Base-by-base conservation (phyloP, 2,113 vertebrate species). In the Rhegmatorhina hoffmannsi region DNA sequence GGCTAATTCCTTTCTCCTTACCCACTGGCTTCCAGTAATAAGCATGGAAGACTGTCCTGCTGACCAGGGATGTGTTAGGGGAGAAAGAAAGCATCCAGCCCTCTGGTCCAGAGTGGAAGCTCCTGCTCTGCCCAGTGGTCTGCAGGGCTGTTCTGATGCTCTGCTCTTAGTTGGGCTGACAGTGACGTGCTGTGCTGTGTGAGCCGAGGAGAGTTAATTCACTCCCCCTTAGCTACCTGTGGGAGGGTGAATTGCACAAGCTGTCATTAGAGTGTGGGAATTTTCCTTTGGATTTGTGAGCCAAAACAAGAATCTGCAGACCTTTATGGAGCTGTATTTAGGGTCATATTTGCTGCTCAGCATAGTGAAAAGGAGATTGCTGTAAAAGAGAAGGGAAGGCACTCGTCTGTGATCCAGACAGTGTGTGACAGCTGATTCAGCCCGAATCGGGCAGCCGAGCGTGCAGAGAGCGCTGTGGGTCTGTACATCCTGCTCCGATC, bases 361-460 rank as follows among this genome's bases (percentile, higher is more conserved):
- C 83, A 25, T 8, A 75, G 78, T 67, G 80, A 67, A 40, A 67
- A 95, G 78, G 68, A 85, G 94, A 44, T 88, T 67, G 49, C 85
- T 67, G n/a, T 63, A 20, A 49, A 85, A 95, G 80, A 46, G 8
- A 14, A 70, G 73, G 84, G 79, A 70, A 46, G 67, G 74, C 17
- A 23, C 52, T 96, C 49, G 17, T 50, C 74, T 88, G 79, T 94
- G 95, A 52, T 76, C 11, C 79, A 43, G 74, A 58, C 84, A 64
- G 69, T 1, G 76, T 58, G 11, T 81, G 95, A 86, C 93, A 92
- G 96, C 95, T 96, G 97, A 93, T 95, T 95, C 96, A 94, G 96
- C 91, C 92, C 4, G 3, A 31, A 18, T 34, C 0, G 21, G 89
- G 90, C 95, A 92, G 96, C 92, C 25, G 6, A 86, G 96, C 87